Percentiles rank a stretch among this genome's conserved stretches.
Evolutionary conservation across 23 tunicate species (phyloP).

Genomic region (Corella eumyota): DNA sequence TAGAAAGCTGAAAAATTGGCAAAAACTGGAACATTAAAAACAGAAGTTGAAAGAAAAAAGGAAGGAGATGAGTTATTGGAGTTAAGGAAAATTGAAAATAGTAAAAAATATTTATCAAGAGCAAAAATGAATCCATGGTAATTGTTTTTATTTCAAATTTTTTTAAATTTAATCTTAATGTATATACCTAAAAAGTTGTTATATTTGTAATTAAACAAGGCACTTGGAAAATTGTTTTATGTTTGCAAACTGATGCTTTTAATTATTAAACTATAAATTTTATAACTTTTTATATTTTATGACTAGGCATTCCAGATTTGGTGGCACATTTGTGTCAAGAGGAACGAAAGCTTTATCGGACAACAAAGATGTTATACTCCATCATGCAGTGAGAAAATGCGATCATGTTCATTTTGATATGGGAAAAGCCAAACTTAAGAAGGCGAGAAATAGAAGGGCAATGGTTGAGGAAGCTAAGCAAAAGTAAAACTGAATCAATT

Average conservation of each 20-base stretch:
- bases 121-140: constrained; percentile 58
- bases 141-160: not conserved
- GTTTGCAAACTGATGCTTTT: too few species aligned
- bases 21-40: constrained; percentile 13
- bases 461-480: constrained; percentile 35
- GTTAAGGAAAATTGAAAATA: constrained; percentile 48
- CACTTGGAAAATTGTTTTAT: too few species aligned
- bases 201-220: too few species aligned
- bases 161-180: too few species aligned
- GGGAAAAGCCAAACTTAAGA: constrained; percentile 55
- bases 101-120: constrained; percentile 29
- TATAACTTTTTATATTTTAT: too few species aligned
- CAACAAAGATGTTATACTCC: constrained; percentile 57
- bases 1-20: constrained; percentile 47
- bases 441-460: constrained; percentile 76
- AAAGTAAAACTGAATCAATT: constrained; percentile 10
- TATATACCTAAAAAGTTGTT: too few species aligned
- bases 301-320: constrained; percentile 96
- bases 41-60: constrained; percentile 30
- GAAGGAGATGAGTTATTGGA: constrained; percentile 51
- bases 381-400: constrained; percentile 44
- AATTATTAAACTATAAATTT: too few species aligned
- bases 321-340: constrained; percentile 71
- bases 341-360: constrained; percentile 72
- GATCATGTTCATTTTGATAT: constrained; percentile 58